Evolutionary conservation across 2,113 vertebrate species (phyloP), one percentile per base, ranked within the genome.

Genomic region (Corythoichthys intestinalis): DNA sequence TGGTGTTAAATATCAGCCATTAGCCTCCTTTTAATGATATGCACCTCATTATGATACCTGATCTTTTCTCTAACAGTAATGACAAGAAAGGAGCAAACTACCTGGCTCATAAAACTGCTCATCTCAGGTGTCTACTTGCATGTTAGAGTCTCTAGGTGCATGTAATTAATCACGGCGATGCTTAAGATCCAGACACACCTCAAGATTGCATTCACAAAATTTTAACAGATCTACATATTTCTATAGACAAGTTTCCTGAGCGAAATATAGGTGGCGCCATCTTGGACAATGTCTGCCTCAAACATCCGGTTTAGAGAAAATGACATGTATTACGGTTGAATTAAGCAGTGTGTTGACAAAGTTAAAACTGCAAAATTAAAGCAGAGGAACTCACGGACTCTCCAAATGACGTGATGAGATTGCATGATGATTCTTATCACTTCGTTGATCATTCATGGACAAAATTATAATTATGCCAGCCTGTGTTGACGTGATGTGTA

Each of bases 21-120:
- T 92, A 90, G 84, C 77, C 50, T 49, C 58, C 68, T 72, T 88
- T 86, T 89, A 91, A 91, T 90, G 86, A 84, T 76, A 76, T 79
- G 77, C 81, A 71, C 76, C 79, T 77, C 82, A 85, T 91, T 81
- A 87, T 88, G 81, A 88, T 84, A 86, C 79, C 76, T 78, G 70
- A 83, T 80, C 78, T 76, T 83, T 83, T 79, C 77, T 77, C 80
- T 82, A 79, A 66, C 60, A 71, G 86, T 79, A 68, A 59, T 35
- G 52, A 83, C 77, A 83, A 85, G 81, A 88, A 78, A 75, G 70
- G 71, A 74, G 76, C 75, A 76, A 85, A 82, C 66, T 68, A 70
- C 65, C 63, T 65, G 67, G 48, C 69, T 83, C 84, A 79, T 83
- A 71, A 83, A 86, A 76, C 80, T 69, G 73, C 77, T 74, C 46